Base-by-base conservation (phyloP, 2,113 vertebrate species). In the Hypomesus transpacificus region DNA sequence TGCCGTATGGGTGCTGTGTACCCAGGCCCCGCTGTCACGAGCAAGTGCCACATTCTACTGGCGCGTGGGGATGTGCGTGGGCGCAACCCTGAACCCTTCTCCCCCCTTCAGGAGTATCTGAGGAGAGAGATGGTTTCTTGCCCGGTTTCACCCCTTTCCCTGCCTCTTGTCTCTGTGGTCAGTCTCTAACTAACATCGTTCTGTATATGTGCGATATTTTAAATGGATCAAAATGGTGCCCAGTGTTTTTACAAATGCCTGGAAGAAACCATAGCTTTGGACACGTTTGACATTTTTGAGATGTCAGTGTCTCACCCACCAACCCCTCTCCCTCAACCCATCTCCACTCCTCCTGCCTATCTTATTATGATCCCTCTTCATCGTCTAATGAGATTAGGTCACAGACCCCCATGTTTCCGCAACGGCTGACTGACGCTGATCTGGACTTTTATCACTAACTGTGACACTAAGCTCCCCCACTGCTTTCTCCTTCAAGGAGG, bases 331-430 rank as follows among this genome's bases (percentile, higher is more conserved):
- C 24, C 28, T 4, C 31, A 6, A 34, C 68, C 53, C 31, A 26
- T 26, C 21, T 46, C 59, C 21, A 3, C 59, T 21, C 34, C 31
- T 64, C 17, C 24, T 60, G 39, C 22, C 60, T 50, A 31, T 54
- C 26, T 14, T 71, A 57, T 71, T 54, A 62, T 63, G 54, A 69
- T 61, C 22, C 53, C 70, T 73, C 92, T 94, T 90, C 94, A 91
- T 94, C 92, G 92, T 87, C 87, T 94, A 94, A 95, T 93, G 92
- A 92, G 94, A 95, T 95, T 95, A 94, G 92, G 89, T 92, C 90
- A 91, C 80, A 0, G 63, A 94, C 92, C 94, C 91, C 94, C 92
- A 92, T 92, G 91, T 91, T 91, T 87, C 84, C 85, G 89, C 67
- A 77, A 81, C 86, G 68, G 74, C 72, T 93, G 93, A 93, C 86